A percentile compares a stretch with the other conserved stretches of the same genome.
Conservation (phyloP, 2,797 vertebrate species). For the Lateolabrax maculatus region DNA sequence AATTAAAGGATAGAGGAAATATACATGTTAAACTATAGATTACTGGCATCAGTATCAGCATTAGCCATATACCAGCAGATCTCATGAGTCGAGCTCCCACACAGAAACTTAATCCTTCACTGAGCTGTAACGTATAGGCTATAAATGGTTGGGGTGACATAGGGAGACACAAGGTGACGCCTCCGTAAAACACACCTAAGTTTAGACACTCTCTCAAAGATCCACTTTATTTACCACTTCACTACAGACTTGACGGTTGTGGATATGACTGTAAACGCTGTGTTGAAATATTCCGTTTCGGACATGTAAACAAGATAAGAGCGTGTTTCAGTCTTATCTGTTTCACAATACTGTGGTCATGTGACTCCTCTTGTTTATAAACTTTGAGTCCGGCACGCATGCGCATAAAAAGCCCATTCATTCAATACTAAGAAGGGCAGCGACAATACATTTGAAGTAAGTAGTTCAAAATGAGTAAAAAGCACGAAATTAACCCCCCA, state of each 20-base stretch:
- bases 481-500: background rate
- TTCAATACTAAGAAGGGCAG: constrained; percentile 85
- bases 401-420: constrained; percentile 94
- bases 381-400: constrained; percentile 85
- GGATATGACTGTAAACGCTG: fast-evolving
- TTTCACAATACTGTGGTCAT: constrained; percentile 81
- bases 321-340: background rate
- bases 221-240: background rate
- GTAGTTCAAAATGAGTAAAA: background rate
- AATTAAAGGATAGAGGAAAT: background rate
- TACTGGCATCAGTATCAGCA: background rate
- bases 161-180: background rate
- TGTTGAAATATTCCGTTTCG: fast-evolving
- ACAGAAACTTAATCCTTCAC: constrained; percentile 24
- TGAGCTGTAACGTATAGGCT: constrained; percentile 42
- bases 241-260: fast-evolving
- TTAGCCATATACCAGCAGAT: background rate
- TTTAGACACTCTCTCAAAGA: constrained; percentile 10
- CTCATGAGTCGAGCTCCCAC: background rate
- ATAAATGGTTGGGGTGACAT: constrained; percentile 39
- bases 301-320: background rate
- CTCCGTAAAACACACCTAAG: background rate
- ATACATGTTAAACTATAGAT: too few relatives aligned
- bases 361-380: constrained; percentile 95
- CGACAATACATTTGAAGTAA: constrained; percentile 42